Base-by-base conservation (phyloP, 2,888 invertebrate species). In the Ecliptopera silaceata region DNA sequence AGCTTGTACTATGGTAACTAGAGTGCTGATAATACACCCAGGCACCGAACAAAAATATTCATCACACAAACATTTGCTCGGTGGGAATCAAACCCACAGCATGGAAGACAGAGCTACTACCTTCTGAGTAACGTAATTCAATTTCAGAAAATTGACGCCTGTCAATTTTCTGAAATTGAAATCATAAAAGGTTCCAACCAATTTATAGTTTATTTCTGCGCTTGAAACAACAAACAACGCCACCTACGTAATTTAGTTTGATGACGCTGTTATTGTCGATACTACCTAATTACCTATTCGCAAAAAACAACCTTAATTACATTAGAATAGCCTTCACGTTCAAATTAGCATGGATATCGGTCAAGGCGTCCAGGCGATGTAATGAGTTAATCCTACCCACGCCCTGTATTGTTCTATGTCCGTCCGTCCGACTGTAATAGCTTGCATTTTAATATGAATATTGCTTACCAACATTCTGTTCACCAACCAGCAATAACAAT, bases 301-400 rank as follows among this genome's bases (percentile, higher is more conserved):
- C 59, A 59, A 59, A 59, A 59, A 63, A 57, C 50, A 55, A 57
- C 51, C 59, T 63, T 65, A 67, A 67, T 65, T 62, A 63, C 61
- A 51, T 61, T 58, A 70, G 66, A 68, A 61, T 31, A 58, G 59
- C 71, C 66, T 66, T 64, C 59, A 56, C 65, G 55, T 64, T 67
- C 61, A 65, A 70, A 74, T 80, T 75, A 78, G 66, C 75, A 81
- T 82, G 84, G 75, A 89, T 85, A 86, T 86, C 85, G 90, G 90
- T 88, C 90, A 90, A 89, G 90, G 90, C 74, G 85, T 85, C 85
- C 86, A 84, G 84, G 78, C 77, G 74, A 80, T 78, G 68, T 84
- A 85, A 86, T 87, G 86, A 88, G 84, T 86, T 84, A 85, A 86
- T 84, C 75, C 83, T 63, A 72, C 90, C 90, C 85, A 91, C 90